Conservation (phyloP, 2,797 vertebrate species). For the Enteromius radiatus region DNA sequence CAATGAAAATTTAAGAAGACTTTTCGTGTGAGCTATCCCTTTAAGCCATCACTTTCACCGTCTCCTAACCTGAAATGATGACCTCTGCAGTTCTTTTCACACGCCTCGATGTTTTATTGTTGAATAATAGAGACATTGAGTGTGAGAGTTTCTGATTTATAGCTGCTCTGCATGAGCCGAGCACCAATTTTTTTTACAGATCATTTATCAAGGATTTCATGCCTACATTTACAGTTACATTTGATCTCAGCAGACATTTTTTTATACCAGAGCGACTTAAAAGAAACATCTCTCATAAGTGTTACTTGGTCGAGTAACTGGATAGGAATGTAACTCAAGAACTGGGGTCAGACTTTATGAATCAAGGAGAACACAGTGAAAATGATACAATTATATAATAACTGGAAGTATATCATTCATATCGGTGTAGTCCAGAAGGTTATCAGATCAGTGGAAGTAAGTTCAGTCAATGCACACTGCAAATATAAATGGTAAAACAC, state of each 20-base stretch:
- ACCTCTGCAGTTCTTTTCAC: constrained; percentile 11
- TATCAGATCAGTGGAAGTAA: background rate
- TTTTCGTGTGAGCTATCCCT: background rate
- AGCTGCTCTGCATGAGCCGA: background rate
- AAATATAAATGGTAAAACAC: background rate
- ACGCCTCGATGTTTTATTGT: constrained; percentile 11
- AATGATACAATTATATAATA: background rate
- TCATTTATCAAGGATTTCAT: constrained; percentile 41
- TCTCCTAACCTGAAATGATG: background rate
- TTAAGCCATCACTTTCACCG: background rate
- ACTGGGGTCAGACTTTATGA: constrained; percentile 24
- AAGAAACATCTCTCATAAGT: constrained; percentile 23
- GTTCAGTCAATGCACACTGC: background rate
- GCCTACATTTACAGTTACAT: constrained; percentile 16
- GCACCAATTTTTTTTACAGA: constrained; percentile 38
- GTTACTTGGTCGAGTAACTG: background rate
- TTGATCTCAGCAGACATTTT: constrained; percentile 32
- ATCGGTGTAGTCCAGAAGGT: background rate
- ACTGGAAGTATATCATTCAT: background rate
- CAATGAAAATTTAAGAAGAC: background rate
- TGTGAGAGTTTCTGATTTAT: constrained; percentile 32
- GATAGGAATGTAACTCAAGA: background rate
- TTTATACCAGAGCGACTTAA: constrained; percentile 20
- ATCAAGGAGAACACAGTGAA: constrained; percentile 8
- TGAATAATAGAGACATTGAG: constrained; percentile 10